Conservation (phyloP, 2,797 vertebrate species). For the Meda fulgida region DNA sequence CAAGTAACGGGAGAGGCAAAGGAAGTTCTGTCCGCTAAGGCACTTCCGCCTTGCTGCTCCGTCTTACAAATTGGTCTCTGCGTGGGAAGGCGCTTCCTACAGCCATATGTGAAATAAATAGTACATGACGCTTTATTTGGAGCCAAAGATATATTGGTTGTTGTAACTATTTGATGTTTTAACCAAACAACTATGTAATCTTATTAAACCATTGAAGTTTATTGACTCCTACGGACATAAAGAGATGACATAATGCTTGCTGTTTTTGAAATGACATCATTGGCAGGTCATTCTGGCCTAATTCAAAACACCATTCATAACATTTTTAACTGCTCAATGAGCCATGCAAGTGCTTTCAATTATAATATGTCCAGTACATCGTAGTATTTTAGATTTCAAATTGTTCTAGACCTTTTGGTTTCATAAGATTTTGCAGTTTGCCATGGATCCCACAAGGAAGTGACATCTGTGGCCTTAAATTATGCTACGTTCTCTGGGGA, state of each 20-base stretch:
- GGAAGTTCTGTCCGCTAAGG: constrained; percentile 75
- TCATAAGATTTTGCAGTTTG: background rate
- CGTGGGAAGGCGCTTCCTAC: constrained; percentile 66
- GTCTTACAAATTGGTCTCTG: constrained; percentile 70
- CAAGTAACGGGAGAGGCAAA: constrained; percentile 68
- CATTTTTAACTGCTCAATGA: constrained; percentile 10
- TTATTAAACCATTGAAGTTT: constrained; percentile 39
- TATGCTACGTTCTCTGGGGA: constrained; percentile 53
- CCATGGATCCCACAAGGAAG: constrained; percentile 18
- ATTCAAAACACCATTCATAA: constrained; percentile 24
- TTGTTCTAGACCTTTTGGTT: background rate
- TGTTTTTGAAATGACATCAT: constrained; percentile 38
- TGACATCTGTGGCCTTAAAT: constrained; percentile 45
- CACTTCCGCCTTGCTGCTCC: constrained; percentile 70
- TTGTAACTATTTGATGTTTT: constrained; percentile 52
- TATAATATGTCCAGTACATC: background rate
- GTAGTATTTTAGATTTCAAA: background rate
- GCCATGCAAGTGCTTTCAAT: background rate
- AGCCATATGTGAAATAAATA: constrained; percentile 69
- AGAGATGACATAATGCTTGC: constrained; percentile 33
- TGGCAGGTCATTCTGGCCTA: constrained; percentile 26
- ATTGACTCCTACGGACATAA: constrained; percentile 39
- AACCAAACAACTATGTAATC: constrained; percentile 29
- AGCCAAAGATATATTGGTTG: constrained; percentile 61
- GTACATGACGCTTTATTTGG: constrained; percentile 67